These are phyloP conservation scores for Leptopilina syphax DNA, from an alignment of 2,888 invertebrate genomes.

Conservation along the genomic window DNA sequence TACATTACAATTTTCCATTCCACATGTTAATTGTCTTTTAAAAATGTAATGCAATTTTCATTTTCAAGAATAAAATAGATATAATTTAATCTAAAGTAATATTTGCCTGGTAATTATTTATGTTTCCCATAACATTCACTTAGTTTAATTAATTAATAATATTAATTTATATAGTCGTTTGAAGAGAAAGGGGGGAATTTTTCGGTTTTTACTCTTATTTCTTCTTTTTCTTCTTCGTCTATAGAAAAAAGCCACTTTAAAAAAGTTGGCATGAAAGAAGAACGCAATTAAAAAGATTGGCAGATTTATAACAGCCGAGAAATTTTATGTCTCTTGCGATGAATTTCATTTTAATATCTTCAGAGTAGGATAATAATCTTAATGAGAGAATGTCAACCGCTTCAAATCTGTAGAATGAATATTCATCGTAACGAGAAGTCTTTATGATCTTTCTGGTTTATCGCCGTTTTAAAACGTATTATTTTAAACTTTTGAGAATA, in stretches of 20 bases:
- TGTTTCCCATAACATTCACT: not conserved
- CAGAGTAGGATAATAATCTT: conserved; percentile 9
- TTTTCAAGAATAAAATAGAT: too few relatives aligned
- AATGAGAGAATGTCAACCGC: conserved; percentile 17
- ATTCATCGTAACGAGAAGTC: conserved; percentile 17
- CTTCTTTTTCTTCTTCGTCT: not conserved
- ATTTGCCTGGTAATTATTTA: not conserved
- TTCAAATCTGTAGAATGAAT: conserved; percentile 17
- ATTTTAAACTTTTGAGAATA: conserved; percentile 10
- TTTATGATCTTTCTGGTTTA: conserved; percentile 17
- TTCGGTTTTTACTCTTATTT: not conserved
- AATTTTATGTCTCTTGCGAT: conserved; percentile 16
- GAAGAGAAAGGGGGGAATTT: too few relatives aligned
- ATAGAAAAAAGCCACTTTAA: not conserved
- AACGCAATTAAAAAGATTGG: conserved; percentile 52
- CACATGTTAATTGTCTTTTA: too few relatives aligned
- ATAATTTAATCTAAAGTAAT: not conserved
- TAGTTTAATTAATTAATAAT: conserved; percentile 2
- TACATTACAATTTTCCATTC: too few relatives aligned
- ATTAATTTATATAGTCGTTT: too few relatives aligned
- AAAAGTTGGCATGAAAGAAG: conserved; percentile 7
- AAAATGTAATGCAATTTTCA: too few relatives aligned
- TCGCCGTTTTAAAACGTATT: conserved; percentile 16
- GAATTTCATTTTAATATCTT: conserved; percentile 34
- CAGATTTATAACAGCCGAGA: conserved; percentile 23